Conservation (phyloP, 2,113 vertebrate genomes). For the Garra rufa region DNA sequence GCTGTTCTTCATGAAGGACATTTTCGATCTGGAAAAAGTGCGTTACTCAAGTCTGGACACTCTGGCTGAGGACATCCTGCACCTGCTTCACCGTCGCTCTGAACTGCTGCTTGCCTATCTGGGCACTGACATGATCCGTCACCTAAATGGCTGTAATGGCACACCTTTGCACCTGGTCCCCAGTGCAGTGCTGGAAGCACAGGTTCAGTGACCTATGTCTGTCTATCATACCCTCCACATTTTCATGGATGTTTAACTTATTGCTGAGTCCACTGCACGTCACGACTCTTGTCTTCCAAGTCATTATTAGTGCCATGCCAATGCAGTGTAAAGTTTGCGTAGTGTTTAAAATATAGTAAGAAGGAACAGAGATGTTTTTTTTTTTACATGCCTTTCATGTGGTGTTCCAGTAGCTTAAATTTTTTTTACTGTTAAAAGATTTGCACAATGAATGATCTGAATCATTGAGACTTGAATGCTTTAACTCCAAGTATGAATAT, state of each 20-base stretch:
- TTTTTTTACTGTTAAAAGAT: not conserved
- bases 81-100: conserved; percentile 82
- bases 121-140: conserved; percentile 74
- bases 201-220: conserved; percentile 69
- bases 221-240: not conserved
- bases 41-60: conserved; percentile 85
- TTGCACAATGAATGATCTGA: not conserved
- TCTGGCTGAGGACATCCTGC: conserved; percentile 88
- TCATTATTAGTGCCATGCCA: not conserved
- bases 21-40: conserved; percentile 97
- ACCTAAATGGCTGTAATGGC: conserved; percentile 66
- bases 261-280: not conserved
- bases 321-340: not conserved
- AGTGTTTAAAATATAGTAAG: not conserved
- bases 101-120: conserved; percentile 85
- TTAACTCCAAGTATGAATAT: not conserved
- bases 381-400: not conserved
- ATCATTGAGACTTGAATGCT: not conserved
- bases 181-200: conserved; percentile 74
- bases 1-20: conserved; percentile 92
- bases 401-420: not conserved
- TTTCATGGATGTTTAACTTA: not conserved
- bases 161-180: conserved; percentile 64
- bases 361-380: not conserved
- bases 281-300: not conserved